Evolutionary conservation across 2,888 invertebrate genomes (phyloP).

Genomic region (Seira sanloemensis): DNA sequence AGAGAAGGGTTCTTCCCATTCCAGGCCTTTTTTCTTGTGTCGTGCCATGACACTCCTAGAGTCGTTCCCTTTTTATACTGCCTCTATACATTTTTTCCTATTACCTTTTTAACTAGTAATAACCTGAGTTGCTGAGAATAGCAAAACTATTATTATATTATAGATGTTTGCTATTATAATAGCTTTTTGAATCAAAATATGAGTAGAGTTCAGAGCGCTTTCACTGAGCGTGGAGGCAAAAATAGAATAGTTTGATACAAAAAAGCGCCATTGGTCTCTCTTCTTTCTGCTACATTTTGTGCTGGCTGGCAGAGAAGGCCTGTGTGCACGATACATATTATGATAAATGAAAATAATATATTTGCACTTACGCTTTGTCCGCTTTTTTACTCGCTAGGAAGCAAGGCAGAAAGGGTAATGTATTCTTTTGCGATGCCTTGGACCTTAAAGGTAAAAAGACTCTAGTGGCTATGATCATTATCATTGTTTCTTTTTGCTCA

Average conservation of each 20-base stretch:
- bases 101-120: not conserved
- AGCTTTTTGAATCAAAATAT: not conserved
- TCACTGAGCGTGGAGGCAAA: not conserved
- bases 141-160: not conserved
- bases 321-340: not conserved
- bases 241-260: not conserved
- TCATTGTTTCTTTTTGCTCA: conserved; percentile 33
- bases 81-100: conserved; percentile 25
- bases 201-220: too few relatives aligned
- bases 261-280: too few relatives aligned
- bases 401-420: conserved; percentile 26
- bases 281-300: too few relatives aligned
- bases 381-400: not conserved
- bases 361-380: conserved; percentile 7
- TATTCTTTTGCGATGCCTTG: conserved; percentile 23
- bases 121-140: not conserved
- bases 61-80: not conserved
- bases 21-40: not conserved
- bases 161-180: not conserved
- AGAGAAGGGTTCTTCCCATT: conserved; percentile 45
- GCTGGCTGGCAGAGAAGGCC: too few relatives aligned
- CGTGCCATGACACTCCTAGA: conserved; percentile 18
- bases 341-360: conserved; percentile 41
- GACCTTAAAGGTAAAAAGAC: conserved; percentile 7
- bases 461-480: conserved; percentile 7